Base-by-base conservation (phyloP, 2,113 vertebrate genomes). In the Chiloscyllium plagiosum region DNA sequence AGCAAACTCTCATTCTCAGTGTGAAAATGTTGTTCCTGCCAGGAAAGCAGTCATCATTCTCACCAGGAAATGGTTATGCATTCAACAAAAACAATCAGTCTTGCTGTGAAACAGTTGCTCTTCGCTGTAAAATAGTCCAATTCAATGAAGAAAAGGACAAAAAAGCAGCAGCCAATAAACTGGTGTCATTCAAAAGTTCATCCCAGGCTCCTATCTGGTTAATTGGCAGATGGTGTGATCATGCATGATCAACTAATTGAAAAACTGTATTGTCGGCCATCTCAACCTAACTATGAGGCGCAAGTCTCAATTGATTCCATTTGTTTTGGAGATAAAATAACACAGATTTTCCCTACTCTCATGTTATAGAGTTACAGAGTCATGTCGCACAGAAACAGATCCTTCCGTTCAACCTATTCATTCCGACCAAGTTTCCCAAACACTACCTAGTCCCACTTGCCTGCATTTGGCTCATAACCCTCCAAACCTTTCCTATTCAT, bases 51-150 rank as follows among this genome's bases (percentile, higher is more conserved):
- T 95, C 94, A 95, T 95, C 94, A 95, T 95, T 95, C 94, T 72
- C 94, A 70, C 94, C 94, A 95, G 94, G 94, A 95, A 95, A 72
- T 95, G 94, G 47, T 52, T 50, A 52, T 52, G 20, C 68, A 72
- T 52, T 95, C 42, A 95, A 95, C 68, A 95, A 95, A 95, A 95
- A 52, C 47, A 42, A 95, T 95, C 68, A 95, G 72, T 95, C 94
- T 95, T 95, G 94, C 94, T 95, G 94, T 95, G 94, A 95, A 95
- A 52, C 94, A 95, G 94, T 95, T 95, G 94, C 15, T 76, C 68
- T 52, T 70, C 93, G 50, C 24, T 94, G 93, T 50, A 72, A 95
- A 95, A 50, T 95, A 29, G 69, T 95, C 94, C 42, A 72, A 72
- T 76, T 95, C 69, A 72, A 52, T 72, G 94, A 72, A 76, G 50